Evolutionary conservation across 2,113 vertebrate genomes (phyloP).

Genomic region (Hylia prasina): DNA sequence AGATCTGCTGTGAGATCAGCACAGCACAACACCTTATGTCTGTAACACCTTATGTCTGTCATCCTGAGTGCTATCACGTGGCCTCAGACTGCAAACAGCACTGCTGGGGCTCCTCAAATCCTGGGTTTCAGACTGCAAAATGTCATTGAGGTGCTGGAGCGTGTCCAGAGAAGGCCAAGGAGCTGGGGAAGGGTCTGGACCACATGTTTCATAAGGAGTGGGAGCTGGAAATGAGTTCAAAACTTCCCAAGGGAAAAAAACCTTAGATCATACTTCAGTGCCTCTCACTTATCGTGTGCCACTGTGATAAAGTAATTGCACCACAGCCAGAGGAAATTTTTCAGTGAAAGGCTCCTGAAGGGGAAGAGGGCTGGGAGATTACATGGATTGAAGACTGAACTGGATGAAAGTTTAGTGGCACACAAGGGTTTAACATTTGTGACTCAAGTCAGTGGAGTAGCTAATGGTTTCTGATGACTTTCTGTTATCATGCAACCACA

Average conservation of each 20-base stretch:
- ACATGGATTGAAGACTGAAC: neutral
- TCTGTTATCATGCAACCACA: neutral
- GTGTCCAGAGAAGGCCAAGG: neutral
- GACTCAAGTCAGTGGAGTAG: neutral
- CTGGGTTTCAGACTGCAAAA: neutral
- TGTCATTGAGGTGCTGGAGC: neutral
- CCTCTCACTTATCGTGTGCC: accelerated
- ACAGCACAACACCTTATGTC: neutral
- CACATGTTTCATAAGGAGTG: no score
- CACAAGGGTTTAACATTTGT: neutral
- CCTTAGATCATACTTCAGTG: neutral
- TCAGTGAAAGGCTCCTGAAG: neutral
- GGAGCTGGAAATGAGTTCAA: neutral
- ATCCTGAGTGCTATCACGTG: neutral
- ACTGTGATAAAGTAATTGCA: no score
- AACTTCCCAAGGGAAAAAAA: neutral
- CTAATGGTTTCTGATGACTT: neutral
- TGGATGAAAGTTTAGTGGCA: neutral
- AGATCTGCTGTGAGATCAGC: neutral
- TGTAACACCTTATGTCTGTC: neutral
- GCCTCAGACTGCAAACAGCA: neutral
- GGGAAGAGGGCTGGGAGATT: neutral
- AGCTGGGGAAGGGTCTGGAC: neutral
- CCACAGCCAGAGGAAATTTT: accelerated
- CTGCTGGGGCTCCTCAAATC: neutral